Percentiles rank a stretch among this genome's conserved stretches.
Conservation (phyloP, 1,140 invertebrate species). For the Papilio aristodemus region DNA sequence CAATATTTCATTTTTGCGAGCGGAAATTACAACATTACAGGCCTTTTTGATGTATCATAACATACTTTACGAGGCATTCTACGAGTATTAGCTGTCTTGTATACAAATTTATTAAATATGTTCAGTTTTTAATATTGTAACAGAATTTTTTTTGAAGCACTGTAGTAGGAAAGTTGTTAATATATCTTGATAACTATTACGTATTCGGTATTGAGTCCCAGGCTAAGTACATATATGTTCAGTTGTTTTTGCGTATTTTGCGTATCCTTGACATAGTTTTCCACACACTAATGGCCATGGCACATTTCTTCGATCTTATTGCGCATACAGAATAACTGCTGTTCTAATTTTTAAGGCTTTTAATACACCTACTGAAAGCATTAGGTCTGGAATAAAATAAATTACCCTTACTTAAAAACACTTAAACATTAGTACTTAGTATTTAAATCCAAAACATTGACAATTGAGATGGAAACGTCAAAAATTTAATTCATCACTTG, state of each 20-base stretch:
- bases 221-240: background rate
- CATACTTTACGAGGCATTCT: slow-evolving; percentile 49
- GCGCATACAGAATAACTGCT: background rate
- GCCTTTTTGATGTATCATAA: slow-evolving; percentile 57
- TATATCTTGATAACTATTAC: background rate
- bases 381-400: background rate
- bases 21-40: slow-evolving; percentile 73
- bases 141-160: background rate
- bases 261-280: slow-evolving; percentile 8
- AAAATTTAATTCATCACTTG: no score
- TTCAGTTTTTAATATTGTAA: background rate
- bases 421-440: no score
- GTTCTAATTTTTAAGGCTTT: background rate
- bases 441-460: no score
- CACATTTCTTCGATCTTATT: slow-evolving; percentile 28
- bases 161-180: no score
- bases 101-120: background rate
- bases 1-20: slow-evolving; percentile 73
- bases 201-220: background rate
- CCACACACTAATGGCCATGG: slow-evolving; percentile 5
- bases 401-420: background rate
- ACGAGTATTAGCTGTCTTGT: slow-evolving; percentile 10
- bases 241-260: slow-evolving; percentile 15
- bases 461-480: no score
- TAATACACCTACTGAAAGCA: background rate